Evolutionary conservation across 2,888 invertebrate genomes (phyloP), one percentile per base, ranked within the genome.

Genomic region (Catocala nupta): DNA sequence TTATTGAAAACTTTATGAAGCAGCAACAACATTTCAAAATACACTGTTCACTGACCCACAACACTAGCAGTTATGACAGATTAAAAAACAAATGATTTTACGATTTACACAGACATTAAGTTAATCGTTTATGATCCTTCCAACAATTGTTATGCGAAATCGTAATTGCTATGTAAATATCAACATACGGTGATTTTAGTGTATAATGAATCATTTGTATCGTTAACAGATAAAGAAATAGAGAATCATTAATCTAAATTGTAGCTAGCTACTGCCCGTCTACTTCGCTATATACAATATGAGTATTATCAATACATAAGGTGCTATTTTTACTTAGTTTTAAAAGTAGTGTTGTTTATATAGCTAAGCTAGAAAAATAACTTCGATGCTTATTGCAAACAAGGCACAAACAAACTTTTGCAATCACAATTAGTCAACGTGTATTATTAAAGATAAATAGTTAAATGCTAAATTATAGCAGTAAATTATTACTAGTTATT

Each of bases 141-240:
- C 50, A 56, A 58, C 63, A 65, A 73, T 72, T 36, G 55, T 54
- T 70, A 58, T 61, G 36, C 16, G 47, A 58, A 65, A 50, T 53
- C 50, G 52, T 75, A 73, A 75, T 71, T 64, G 71, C 57, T 65
- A 62, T 52, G 60, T 62, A 69, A 75, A 73, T 61, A 75, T 69
- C 62, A 58, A 61, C 69, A 65, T 63, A 63, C 44, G n/a, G 34
- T 61, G 50, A 71, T 71, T 62, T 61, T 53, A 34, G 33, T 59
- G 55, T 58, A 44, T 71, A 58, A 62, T 60, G 13, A 59, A 55
- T 12, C 5, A 48, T 52, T 54, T 39, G 34, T 39, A 52, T 34
- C 8, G 12, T 39, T 45, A 56, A 49, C 48, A 45, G 16, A 7
- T 71, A 57, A 59, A 60, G 58, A 56, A 57, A 61, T 61, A 61